These are phyloP conservation scores for Drosophila pseudotalamancana DNA, from an alignment of 2,888 invertebrate genomes.

Conservation along the genomic window DNA sequence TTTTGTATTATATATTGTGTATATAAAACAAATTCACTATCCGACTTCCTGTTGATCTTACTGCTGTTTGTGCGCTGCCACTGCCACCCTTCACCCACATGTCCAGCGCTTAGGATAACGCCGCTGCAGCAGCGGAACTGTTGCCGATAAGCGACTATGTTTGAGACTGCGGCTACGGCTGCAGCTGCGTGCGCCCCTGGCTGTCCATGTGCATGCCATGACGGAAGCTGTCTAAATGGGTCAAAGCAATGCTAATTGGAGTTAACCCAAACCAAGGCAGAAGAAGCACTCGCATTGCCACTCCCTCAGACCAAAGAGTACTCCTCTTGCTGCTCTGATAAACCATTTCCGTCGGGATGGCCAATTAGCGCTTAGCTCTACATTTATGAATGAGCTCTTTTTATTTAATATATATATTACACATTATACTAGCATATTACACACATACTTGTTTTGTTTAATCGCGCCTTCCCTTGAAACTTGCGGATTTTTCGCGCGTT, in stretches of 20 bases:
- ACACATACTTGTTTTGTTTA: constrained; percentile 28
- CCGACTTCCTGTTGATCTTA: constrained; percentile 75
- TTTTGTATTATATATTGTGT: constrained; percentile 61
- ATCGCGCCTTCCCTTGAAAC: constrained; percentile 62
- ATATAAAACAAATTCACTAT: constrained; percentile 66
- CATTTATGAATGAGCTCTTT: constrained; percentile 63
- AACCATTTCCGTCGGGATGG: constrained; percentile 63
- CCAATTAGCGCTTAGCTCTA: constrained; percentile 61
- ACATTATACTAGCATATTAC: constrained; percentile 14
- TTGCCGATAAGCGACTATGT: constrained; percentile 52
- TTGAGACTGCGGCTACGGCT: constrained; percentile 10
- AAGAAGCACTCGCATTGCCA: constrained; percentile 14
- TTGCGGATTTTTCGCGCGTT: constrained; percentile 35
- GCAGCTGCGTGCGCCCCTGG: constrained; percentile 64
- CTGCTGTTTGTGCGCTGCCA: constrained; percentile 52
- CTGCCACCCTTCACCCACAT: constrained; percentile 83
- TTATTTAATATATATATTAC: constrained; percentile 45
- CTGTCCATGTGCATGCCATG: constrained; percentile 48
- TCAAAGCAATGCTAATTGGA: constrained; percentile 78
- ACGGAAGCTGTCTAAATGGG: constrained; percentile 74
- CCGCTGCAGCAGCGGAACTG: constrained; percentile 81
- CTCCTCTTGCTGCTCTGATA: constrained; percentile 61
- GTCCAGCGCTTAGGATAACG: constrained; percentile 77
- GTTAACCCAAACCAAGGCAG: constrained; percentile 64
- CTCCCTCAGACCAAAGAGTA: constrained; percentile 27